Conservation (phyloP, 2,797 vertebrate species). For the Diplodus sargus region DNA sequence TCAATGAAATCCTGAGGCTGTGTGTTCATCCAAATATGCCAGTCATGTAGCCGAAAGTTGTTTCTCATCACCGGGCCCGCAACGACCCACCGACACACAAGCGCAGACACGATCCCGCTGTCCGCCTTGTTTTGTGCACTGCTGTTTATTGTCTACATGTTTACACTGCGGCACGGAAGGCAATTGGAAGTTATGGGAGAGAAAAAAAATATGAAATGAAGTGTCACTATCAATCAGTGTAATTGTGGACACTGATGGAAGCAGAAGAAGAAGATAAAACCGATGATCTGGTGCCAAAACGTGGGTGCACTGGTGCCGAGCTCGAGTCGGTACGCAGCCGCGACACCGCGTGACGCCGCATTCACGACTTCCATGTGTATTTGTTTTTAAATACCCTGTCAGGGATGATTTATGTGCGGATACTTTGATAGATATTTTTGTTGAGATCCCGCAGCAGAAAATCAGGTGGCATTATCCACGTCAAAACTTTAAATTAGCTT, state of each 20-base stretch:
- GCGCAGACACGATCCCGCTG: slow-evolving; percentile 8
- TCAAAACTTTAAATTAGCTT: slow-evolving; percentile 81
- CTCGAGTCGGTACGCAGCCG: slow-evolving; percentile 44
- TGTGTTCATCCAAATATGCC: slow-evolving; percentile 55
- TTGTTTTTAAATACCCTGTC: slow-evolving; percentile 83
- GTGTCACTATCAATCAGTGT: slow-evolving; percentile 76
- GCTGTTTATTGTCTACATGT: slow-evolving; percentile 21
- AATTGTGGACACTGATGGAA: slow-evolving; percentile 65
- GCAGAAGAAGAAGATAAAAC: slow-evolving; percentile 53
- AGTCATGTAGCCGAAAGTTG: slow-evolving; percentile 57
- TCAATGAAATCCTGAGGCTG: slow-evolving; percentile 45
- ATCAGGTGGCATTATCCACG: slow-evolving; percentile 81
- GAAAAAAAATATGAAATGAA: slow-evolving; percentile 64
- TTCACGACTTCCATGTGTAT: slow-evolving; percentile 64
- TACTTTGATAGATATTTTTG: slow-evolving; percentile 77
- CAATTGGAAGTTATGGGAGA: slow-evolving; percentile 45
- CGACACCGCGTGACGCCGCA: slow-evolving; percentile 35
- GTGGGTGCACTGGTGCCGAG: slow-evolving; percentile 23
- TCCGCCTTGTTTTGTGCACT: slow-evolving; percentile 28
- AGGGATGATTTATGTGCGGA: slow-evolving; percentile 78
- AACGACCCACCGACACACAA: slow-evolving; percentile 4
- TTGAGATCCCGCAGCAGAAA: slow-evolving; percentile 78
- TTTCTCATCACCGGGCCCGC: slow-evolving; percentile 29
- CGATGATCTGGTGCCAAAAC: slow-evolving; percentile 62
- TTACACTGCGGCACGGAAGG: slow-evolving; percentile 36